Evolutionary conservation across 2,888 invertebrate species (phyloP), one percentile per base, ranked within the genome.

Genomic region (Temnothorax rugatulus): DNA sequence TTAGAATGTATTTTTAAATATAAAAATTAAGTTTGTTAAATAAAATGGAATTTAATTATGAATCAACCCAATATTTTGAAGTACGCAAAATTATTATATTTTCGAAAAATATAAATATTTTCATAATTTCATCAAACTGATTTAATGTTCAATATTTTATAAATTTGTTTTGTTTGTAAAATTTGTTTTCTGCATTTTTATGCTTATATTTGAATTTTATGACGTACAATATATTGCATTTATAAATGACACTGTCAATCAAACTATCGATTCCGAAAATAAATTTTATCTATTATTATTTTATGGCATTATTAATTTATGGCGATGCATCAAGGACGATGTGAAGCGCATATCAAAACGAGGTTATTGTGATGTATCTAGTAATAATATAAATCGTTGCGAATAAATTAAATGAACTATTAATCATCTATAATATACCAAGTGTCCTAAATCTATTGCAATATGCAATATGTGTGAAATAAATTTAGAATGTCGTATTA

Each of bases 301-400:
- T 71, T 71, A n/a, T n/a, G n/a, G 38, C 21, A 73, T 73, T 73
- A 73, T 57, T 73, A 73, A 54, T 73, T 73, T 41, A 73, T 41
- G 18, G 7, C 5, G 38, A 41, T 11, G 38, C 13, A 41, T 73
- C 41, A 54, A 52, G 21, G 18, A 2, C 21, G 21, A 57, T 57
- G 38, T 41, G 11, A 54, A 73, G 25, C 41, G 25, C 21, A 41
- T 41, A 73, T 73, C 41, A 73, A 57, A 73, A 73, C 25, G 25
- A 73, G 25, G 25, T 59, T 73, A 57, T 25, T 57, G 38, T 44
- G 41, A 41, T 38, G 18, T 41, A 68, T 68, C 29, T 68, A 41
- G 25, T 41, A 73, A 41, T 57, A 66, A 73, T 73, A n/a, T 73
- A 73, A 57, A 73, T 41, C 41, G 41, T 73, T 57, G 25, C 25